Base-by-base conservation (phyloP, 64 coral and sea anemone species). In the Porites lutea region DNA sequence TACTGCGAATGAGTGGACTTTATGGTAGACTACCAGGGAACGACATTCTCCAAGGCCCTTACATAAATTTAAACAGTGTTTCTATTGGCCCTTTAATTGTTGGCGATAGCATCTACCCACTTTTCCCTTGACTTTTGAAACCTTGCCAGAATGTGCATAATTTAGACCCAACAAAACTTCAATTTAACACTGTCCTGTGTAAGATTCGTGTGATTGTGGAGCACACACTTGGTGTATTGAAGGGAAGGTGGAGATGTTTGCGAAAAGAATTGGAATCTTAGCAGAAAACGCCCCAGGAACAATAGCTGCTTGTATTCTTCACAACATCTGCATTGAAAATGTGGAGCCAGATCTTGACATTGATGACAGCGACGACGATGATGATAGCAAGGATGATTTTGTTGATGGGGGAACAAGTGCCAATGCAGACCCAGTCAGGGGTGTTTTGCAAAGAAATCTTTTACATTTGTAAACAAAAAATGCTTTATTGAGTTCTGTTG, bases 181-280 rank as follows among this genome's bases (percentile, higher is more conserved):
- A 69, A 43, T 87, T 87, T 72, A 86, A 86, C 50, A 86, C 27
- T 21, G 23, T 57, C 4, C 67, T 87, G 4, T 72, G 83, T 12
- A 87, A 87, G 50, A 51, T 69, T 54, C 66, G 49, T 21, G 83
- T 87, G 20, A 51, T 87, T 37, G 83, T 71, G 65, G 83, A 79
- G 48, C 48, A 49, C 75, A 57, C 87, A 14, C 22, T 64, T 89
- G 87, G 52, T 61, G 19, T 46, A 10, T 57, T 89, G 14, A 89
- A 78, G 48, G 87, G 72, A 45, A 61, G 87, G 74, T 89, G 87
- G 87, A 61, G 83, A 47, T 89, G 74, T 44, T 74, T 78, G 52
- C 74, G 21, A 14, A 89, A 89, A 50, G 74, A 89, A 37, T 89
- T 4, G 87, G 77, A 77, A 66, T 77, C 53, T 49, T 75, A 12